Evolutionary conservation across 2,888 invertebrate genomes (phyloP), one percentile per base, ranked within the genome.

Genomic region (Nomada fabriciana): DNA sequence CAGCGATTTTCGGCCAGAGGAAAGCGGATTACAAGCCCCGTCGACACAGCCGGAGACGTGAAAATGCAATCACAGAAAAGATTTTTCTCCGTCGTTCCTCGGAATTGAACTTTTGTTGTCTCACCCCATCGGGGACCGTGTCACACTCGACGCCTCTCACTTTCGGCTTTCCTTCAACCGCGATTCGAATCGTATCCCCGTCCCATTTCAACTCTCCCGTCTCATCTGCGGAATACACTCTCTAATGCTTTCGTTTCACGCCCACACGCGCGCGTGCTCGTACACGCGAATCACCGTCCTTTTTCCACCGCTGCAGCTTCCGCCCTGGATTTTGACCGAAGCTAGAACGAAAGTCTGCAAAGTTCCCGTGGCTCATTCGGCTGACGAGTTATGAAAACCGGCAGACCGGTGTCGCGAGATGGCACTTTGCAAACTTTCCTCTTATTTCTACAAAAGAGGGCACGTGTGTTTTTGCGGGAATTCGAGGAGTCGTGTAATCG

Each of bases 41-140:
- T 78, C 82, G 82, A 76, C 78, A 80, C 79, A 80, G 73, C 75
- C 68, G 36, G 72, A 77, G 86, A 72, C 84, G 83, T 13, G 87
- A 78, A 77, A 88, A 86, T 85, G 83, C 86, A 86, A 90, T 89
- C 89, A 84, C 82, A 86, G 86, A 78, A 89, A 91, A 90, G 91
- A 91, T 93, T 91, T 90, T 91, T 68, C 87, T 82, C 78, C 86
- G 90, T 89, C 92, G 90, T 92, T 91, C 88, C 83, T 86, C 82
- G 89, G 91, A 92, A 92, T 93, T 92, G 92, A 92, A 91, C 91
- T 92, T 91, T 92, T 90, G 90, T 91, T 91, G 91, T 92, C 88
- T 81, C 88, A 82, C 82, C 85, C 89, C 86, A 86, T 88, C 86
- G 82, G 85, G 67, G 75, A 68, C 65, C 25, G 36, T 75, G 59